phyloP scores from a whole-genome alignment of 1,140 invertebrate species.

The Aphis gossypii region DNA sequence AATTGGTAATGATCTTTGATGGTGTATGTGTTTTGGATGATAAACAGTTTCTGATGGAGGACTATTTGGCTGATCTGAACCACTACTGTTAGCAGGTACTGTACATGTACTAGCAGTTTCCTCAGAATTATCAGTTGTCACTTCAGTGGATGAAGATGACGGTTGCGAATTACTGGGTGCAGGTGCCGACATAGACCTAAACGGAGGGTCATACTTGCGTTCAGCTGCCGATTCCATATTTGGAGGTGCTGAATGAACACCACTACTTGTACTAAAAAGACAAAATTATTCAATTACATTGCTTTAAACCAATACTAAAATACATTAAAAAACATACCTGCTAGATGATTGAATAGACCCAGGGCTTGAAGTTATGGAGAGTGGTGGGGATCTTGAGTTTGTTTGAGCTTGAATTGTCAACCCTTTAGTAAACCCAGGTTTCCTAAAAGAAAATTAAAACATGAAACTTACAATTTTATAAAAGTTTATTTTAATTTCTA shows the following conservation, averaged over 20 bases:
- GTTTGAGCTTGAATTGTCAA: constrained; percentile 52
- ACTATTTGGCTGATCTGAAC: constrained; percentile 44
- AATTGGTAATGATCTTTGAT: constrained; percentile 61
- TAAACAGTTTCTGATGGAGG: constrained; percentile 42
- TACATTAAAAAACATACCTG: neutral
- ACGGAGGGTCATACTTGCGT: constrained; percentile 34
- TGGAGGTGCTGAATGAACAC: constrained; percentile 46
- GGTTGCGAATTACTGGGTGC: constrained; percentile 38
- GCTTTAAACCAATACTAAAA: neutral
- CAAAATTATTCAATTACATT: neutral
- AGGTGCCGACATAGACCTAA: constrained; percentile 37
- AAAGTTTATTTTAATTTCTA: neutral
- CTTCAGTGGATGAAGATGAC: constrained; percentile 44
- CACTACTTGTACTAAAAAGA: constrained; percentile 37
- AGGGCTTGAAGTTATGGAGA: constrained; percentile 48
- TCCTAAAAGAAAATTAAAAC: constrained; percentile 12
- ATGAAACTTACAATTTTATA: neutral
- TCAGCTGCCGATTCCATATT: constrained; percentile 41
- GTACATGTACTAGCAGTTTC: constrained; percentile 55
- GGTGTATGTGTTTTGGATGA: constrained; percentile 58
- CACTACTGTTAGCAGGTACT: constrained; percentile 48
- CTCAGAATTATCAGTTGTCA: constrained; percentile 51
- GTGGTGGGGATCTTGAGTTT: constrained; percentile 51
- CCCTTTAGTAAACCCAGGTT: constrained; percentile 45
- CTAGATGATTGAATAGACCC: constrained; percentile 50